A percentile compares a stretch with the other conserved stretches of the same genome.
These are phyloP conservation scores for Podarcis muralis DNA, from an alignment of 2,113 vertebrate species.

Conservation along the genomic window DNA sequence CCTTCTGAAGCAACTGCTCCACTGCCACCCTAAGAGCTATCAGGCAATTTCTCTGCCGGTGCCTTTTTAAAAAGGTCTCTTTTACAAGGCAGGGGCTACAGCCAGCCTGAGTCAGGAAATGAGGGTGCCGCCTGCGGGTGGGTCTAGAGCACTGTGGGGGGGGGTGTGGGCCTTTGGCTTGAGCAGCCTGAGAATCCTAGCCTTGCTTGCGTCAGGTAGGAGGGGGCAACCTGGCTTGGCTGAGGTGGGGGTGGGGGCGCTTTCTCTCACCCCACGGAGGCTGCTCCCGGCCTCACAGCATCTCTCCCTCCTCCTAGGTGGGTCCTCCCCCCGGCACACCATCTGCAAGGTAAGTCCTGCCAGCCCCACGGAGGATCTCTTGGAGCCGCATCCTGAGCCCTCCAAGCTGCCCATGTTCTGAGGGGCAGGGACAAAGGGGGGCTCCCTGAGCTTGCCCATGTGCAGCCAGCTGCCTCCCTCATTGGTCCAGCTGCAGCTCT, in stretches of 20 bases:
- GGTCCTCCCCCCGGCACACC: constrained; percentile 59
- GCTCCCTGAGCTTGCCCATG: background rate
- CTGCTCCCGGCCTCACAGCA: background rate
- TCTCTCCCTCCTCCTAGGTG: constrained; percentile 63
- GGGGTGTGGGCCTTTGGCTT: no score
- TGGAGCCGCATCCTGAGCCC: background rate
- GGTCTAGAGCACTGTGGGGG: no score
- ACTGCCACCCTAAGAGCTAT: no score
- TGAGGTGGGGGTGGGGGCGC: no score
- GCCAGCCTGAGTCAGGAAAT: background rate
- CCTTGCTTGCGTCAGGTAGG: no score
- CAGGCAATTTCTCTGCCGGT: no score
- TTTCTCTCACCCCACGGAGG: background rate
- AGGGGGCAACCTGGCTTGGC: no score
- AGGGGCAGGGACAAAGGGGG: background rate
- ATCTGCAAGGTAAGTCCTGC: constrained; percentile 79
- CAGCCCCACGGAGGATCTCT: fast-evolving
- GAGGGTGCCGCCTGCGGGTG: background rate
- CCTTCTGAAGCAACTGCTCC: no score
- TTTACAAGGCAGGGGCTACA: no score
- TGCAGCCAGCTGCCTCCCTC: background rate
- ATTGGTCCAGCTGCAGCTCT: background rate
- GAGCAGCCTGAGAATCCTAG: no score
- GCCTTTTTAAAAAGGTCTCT: no score
- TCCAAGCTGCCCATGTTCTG: background rate